Evolutionary conservation across 2,797 vertebrate genomes (phyloP).

Genomic region (Poeciliopsis infans): DNA sequence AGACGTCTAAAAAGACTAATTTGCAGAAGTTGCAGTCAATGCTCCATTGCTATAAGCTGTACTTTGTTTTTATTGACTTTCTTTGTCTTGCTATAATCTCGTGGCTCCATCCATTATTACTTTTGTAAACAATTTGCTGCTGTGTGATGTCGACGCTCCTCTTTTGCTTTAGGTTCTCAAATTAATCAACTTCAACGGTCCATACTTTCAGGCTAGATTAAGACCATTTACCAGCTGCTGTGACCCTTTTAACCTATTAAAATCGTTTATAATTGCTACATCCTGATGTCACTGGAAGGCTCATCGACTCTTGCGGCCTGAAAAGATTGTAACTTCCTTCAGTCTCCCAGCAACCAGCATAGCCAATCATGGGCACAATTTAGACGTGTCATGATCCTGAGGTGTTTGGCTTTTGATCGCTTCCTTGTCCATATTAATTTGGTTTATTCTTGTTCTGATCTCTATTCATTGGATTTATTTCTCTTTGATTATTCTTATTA

Average conservation of each 20-base stretch:
- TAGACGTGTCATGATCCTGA: neutral
- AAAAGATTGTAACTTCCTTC: neutral
- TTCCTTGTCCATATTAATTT: neutral
- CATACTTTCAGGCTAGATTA: neutral
- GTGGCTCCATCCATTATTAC: too few species aligned
- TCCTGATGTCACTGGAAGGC: neutral
- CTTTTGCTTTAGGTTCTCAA: neutral
- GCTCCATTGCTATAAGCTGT: too few species aligned
- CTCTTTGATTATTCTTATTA: neutral
- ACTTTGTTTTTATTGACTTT: too few species aligned
- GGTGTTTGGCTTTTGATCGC: neutral
- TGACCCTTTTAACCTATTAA: neutral
- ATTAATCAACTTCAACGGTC: neutral
- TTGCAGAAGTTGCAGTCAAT: too few species aligned
- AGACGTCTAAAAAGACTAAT: too few species aligned
- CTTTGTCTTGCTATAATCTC: too few species aligned
- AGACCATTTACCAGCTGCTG: neutral
- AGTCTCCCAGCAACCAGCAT: neutral
- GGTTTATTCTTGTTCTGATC: neutral
- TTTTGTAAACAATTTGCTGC: too few species aligned
- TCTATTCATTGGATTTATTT: neutral
- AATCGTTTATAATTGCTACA: neutral
- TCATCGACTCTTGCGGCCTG: neutral
- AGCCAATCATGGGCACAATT: neutral
- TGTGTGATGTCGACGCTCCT: too few species aligned